Percentiles rank a stretch among this genome's conserved stretches.
Conservation (phyloP, 2,797 vertebrate genomes). For the Aplochiton taeniatus region DNA sequence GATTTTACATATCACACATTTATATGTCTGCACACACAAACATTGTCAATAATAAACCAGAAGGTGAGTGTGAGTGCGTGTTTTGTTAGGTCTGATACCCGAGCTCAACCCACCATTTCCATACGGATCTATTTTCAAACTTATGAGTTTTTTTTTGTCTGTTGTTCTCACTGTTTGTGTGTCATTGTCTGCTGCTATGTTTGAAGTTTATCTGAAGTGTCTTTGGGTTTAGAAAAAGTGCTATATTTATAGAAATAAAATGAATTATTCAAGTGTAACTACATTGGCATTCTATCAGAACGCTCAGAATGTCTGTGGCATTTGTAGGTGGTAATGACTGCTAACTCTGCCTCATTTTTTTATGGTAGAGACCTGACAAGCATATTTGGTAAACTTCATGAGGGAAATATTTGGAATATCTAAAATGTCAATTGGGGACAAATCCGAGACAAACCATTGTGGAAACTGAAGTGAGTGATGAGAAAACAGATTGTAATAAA, state of each 20-base stretch:
- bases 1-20: too few species aligned
- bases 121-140: too few species aligned
- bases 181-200: too few species aligned
- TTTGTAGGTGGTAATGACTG: conserved; percentile 13
- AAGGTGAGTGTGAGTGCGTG: too few species aligned
- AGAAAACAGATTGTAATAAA: conserved; percentile 38
- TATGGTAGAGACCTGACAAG: conserved; percentile 27
- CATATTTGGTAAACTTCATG: background rate
- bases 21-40: too few species aligned
- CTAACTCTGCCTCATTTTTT: conserved; percentile 38
- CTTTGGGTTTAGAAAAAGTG: too few species aligned
- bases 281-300: conserved; percentile 43
- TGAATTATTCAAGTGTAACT: conserved; percentile 33
- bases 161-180: too few species aligned
- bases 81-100: too few species aligned
- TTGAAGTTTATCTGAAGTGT: too few species aligned
- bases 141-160: too few species aligned
- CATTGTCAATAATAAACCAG: too few species aligned
- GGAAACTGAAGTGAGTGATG: conserved; percentile 55
- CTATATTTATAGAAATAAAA: too few species aligned
- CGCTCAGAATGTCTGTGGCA: conserved; percentile 40
- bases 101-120: conserved; percentile 19
- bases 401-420: conserved; percentile 54
- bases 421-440: conserved; percentile 33
- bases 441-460: conserved; percentile 27